Percentiles rank a stretch among this genome's conserved stretches.
Evolutionary conservation across 2,888 invertebrate genomes (phyloP).

Genomic region (Petrophora chlorosata): DNA sequence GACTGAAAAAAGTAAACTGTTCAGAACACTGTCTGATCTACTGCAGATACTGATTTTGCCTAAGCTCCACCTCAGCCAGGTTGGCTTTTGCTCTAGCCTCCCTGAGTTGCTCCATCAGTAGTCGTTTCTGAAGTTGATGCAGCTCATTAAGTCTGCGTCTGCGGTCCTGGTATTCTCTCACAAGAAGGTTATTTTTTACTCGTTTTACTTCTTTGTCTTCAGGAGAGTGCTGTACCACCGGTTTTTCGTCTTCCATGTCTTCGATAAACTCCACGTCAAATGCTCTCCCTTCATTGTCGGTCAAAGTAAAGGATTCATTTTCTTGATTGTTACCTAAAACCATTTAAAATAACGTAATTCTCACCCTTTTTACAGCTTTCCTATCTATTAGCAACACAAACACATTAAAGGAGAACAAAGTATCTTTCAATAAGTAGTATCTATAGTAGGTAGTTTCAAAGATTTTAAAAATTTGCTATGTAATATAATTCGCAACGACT

Average conservation of each 20-base stretch:
- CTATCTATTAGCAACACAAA: too few relatives aligned
- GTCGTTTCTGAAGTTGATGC: slow-evolving; percentile 5
- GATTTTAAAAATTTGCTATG: too few relatives aligned
- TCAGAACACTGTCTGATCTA: neutral
- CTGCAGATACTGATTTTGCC: neutral
- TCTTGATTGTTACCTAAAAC: neutral
- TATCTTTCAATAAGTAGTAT: too few relatives aligned
- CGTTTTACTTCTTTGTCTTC: neutral
- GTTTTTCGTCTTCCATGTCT: neutral
- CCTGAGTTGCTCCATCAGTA: slow-evolving; percentile 8
- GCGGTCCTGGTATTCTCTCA: slow-evolving; percentile 8
- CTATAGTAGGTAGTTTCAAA: too few relatives aligned
- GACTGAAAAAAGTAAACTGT: too few relatives aligned
- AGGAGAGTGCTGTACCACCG: neutral
- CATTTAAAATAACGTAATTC: neutral
- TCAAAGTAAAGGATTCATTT: neutral
- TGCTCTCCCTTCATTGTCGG: neutral
- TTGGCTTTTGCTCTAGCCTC: slow-evolving; percentile 12
- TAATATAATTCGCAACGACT: too few relatives aligned
- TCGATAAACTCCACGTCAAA: slow-evolving; percentile 1
- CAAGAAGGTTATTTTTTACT: neutral
- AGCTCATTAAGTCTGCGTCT: slow-evolving; percentile 3
- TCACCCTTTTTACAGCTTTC: too few relatives aligned
- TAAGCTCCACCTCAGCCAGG: slow-evolving; percentile 11
- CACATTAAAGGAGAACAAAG: too few relatives aligned